Percentiles rank a stretch among this genome's conserved stretches.
Evolutionary conservation across 2,888 invertebrate genomes (phyloP).

Genomic region (Brachyopa scutellaris): DNA sequence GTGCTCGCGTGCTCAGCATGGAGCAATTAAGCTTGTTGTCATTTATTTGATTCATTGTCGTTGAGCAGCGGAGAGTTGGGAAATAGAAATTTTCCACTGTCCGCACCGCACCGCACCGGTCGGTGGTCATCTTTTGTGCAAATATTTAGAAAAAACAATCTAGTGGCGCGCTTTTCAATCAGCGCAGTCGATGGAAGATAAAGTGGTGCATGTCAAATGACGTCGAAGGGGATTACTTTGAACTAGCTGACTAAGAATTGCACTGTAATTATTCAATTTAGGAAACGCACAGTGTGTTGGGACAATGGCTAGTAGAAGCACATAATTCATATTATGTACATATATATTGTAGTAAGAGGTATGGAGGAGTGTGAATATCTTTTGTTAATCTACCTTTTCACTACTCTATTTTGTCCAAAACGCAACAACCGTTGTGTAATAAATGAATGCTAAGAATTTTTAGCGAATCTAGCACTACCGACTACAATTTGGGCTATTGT

Average conservation of each 20-base stretch:
- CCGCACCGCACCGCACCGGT: neutral
- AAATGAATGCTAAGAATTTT: too few relatives aligned
- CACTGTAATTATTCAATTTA: constrained; percentile 51
- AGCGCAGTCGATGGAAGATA: constrained; percentile 35
- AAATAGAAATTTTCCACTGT: constrained; percentile 2
- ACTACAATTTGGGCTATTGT: too few relatives aligned
- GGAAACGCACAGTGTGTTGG: neutral
- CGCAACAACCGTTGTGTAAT: too few relatives aligned
- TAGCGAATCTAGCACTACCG: too few relatives aligned
- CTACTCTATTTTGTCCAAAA: too few relatives aligned
- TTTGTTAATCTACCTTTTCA: too few relatives aligned
- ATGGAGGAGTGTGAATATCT: too few relatives aligned
- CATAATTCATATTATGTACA: too few relatives aligned
- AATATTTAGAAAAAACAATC: constrained; percentile 35
- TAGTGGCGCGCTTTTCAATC: constrained; percentile 53
- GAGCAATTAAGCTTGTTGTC: constrained; percentile 51
- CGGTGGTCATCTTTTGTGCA: constrained; percentile 36
- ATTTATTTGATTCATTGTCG: constrained; percentile 3
- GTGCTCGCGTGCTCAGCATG: constrained; percentile 66
- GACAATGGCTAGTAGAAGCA: too few relatives aligned
- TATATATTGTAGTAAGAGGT: too few relatives aligned
- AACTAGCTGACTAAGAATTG: neutral
- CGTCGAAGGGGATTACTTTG: constrained; percentile 9
- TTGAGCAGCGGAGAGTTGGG: neutral
- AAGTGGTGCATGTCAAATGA: constrained; percentile 18